These are phyloP conservation scores for Huso huso DNA, from an alignment of 2,797 vertebrate genomes.

Conservation along the genomic window DNA sequence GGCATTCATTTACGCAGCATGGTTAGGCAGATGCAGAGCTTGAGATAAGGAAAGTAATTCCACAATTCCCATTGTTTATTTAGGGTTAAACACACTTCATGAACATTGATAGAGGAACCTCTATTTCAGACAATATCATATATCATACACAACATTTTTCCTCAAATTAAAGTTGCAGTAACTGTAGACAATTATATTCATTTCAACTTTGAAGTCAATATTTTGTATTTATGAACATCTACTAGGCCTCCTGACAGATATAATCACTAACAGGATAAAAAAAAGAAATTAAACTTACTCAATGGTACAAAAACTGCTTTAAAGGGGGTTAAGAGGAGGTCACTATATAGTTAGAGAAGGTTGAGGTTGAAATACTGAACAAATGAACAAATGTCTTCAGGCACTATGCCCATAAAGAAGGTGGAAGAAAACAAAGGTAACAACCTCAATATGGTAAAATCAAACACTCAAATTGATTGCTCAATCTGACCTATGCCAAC, in stretches of 20 bases:
- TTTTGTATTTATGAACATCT: constrained; percentile 23
- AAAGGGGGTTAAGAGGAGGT: constrained; percentile 7
- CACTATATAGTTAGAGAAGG: constrained; percentile 6
- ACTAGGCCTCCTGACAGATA: background rate
- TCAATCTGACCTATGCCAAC: constrained; percentile 52
- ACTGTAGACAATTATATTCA: constrained; percentile 31
- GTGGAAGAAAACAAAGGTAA: constrained; percentile 50
- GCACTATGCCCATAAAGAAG: constrained; percentile 33
- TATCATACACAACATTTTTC: too few species aligned
- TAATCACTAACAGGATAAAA: too few species aligned
- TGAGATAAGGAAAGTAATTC: too few species aligned
- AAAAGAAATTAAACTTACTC: too few species aligned
- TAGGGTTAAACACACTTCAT: too few species aligned
- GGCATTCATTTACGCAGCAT: too few species aligned
- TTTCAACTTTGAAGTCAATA: constrained; percentile 23
- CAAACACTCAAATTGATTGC: background rate
- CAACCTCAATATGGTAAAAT: constrained; percentile 41
- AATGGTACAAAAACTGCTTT: too few species aligned
- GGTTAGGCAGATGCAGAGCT: too few species aligned
- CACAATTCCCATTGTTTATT: too few species aligned
- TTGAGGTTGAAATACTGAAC: background rate
- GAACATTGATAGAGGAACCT: too few species aligned
- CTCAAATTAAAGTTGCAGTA: too few species aligned
- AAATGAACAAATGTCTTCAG: constrained; percentile 31
- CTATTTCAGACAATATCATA: too few species aligned